These are phyloP conservation scores for Ciconia stormi DNA, from an alignment of 2,113 vertebrate species.

Conservation along the genomic window DNA sequence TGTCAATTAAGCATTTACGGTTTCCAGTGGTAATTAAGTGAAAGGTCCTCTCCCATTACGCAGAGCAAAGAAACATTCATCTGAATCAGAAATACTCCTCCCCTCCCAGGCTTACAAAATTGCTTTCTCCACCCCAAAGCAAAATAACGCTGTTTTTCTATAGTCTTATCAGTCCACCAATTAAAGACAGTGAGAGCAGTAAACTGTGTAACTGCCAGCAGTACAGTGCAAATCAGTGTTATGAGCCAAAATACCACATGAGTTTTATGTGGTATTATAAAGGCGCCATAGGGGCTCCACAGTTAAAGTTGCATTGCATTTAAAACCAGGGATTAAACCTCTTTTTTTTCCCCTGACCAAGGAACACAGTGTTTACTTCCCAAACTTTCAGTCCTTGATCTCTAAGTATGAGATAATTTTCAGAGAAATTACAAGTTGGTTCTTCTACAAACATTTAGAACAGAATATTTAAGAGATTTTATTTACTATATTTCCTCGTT, in stretches of 20 bases:
- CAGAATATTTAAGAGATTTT: not conserved
- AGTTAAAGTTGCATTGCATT: not conserved
- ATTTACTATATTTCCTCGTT: not conserved
- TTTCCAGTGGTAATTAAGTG: slow-evolving; percentile 11
- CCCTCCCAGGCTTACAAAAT: not conserved
- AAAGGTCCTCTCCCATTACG: slow-evolving; percentile 29
- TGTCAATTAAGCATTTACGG: slow-evolving; percentile 39
- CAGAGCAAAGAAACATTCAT: not conserved
- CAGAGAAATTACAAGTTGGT: not conserved
- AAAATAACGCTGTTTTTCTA: not conserved
- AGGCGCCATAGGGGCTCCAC: not conserved
- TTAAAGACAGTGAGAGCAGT: not conserved
- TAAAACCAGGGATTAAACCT: not conserved
- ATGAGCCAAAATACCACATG: slow-evolving; percentile 22
- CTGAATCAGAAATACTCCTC: slow-evolving; percentile 2
- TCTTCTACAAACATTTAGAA: not conserved
- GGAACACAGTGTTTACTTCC: not conserved
- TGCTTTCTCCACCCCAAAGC: not conserved
- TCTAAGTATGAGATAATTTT: not conserved
- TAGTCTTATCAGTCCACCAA: not conserved
- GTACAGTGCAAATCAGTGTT: not conserved
- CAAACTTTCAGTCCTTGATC: not conserved
- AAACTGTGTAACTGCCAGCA: slow-evolving; percentile 1
- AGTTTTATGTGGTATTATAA: slow-evolving; percentile 33
- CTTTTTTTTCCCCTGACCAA: not conserved